Percentiles rank a stretch among this genome's conserved stretches.
Evolutionary conservation across 1,140 invertebrate species (phyloP).

Genomic region (Pseudomyrmex cubaensis): DNA sequence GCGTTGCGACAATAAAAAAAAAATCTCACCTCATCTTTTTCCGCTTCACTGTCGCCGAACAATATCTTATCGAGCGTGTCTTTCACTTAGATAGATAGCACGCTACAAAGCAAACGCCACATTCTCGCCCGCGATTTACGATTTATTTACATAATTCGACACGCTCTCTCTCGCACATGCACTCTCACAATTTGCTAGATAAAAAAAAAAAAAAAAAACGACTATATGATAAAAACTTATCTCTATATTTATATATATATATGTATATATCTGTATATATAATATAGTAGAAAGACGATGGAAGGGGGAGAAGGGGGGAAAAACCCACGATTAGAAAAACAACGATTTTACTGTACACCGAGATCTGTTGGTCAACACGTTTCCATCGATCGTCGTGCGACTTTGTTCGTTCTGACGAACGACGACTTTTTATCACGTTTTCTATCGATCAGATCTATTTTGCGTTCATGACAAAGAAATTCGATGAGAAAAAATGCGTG

Average conservation of each 20-base stretch:
- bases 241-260: constrained; percentile 4
- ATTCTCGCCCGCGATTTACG: constrained; percentile 27
- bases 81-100: no score
- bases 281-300: constrained; percentile 58
- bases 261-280: constrained; percentile 37
- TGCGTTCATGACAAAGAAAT: no score
- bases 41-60: no score
- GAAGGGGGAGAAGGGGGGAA: constrained; percentile 48
- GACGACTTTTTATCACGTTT: no score
- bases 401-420: background rate
- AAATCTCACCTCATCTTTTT: no score
- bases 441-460: no score
- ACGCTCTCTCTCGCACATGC: constrained; percentile 69
- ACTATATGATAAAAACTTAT: constrained; percentile 29
- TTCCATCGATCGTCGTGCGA: constrained; percentile 69
- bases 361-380: constrained; percentile 82
- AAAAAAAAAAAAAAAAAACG: constrained; percentile 65
- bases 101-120: constrained; percentile 30
- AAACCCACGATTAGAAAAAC: constrained; percentile 73
- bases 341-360: constrained; percentile 83
- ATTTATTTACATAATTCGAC: constrained; percentile 71
- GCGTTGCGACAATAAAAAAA: no score
- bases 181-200: constrained; percentile 67
- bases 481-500: no score
- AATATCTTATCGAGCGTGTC: no score